A percentile compares a stretch with the other conserved stretches of the same genome.
phyloP scores from a whole-genome alignment of 2,113 vertebrate genomes.

The Mystacornis crossleyi region DNA sequence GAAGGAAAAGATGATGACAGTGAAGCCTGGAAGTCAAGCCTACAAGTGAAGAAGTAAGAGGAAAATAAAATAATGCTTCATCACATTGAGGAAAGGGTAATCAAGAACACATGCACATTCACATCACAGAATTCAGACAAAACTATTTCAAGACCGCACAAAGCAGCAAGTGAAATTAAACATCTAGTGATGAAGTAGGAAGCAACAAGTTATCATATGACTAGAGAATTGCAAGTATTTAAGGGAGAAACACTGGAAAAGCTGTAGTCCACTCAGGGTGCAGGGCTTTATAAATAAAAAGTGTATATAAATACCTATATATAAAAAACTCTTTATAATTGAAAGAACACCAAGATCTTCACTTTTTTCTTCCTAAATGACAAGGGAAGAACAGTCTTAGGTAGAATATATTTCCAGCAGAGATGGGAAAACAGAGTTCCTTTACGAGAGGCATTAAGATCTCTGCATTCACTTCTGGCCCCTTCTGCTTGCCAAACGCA shows the following conservation, averaged over 20 bases:
- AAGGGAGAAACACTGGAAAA: not conserved
- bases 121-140: not conserved
- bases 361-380: not conserved
- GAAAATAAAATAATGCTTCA: not conserved
- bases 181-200: not conserved
- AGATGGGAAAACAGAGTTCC: not conserved
- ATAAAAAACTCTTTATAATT: not conserved
- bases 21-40: not conserved
- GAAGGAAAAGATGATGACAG: not conserved
- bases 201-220: not conserved
- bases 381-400: not conserved
- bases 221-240: not conserved
- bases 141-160: not conserved
- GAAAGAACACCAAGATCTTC: not conserved
- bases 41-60: not conserved
- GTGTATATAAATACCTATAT: not conserved
- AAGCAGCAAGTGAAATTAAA: not conserved
- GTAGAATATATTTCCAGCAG: not conserved
- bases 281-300: not conserved
- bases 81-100: not conserved
- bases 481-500: not conserved
- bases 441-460: not conserved
- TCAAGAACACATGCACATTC: not conserved
- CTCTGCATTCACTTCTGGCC: not conserved
- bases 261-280: not conserved